Evolutionary conservation across 2,113 vertebrate species (phyloP).

Genomic region (Alligator sinensis): DNA sequence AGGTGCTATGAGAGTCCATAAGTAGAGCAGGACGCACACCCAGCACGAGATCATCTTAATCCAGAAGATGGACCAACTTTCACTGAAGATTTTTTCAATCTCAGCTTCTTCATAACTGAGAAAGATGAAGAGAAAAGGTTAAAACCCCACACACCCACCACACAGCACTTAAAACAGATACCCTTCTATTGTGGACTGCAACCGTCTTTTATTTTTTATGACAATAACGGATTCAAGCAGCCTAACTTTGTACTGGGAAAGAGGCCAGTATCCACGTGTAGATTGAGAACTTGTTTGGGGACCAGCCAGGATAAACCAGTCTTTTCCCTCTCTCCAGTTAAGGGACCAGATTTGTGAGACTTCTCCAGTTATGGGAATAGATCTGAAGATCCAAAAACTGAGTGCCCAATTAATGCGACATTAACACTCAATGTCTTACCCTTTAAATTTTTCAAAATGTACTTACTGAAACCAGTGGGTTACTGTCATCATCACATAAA

Average conservation of each 20-base stretch:
- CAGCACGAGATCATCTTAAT: slow-evolving; percentile 97
- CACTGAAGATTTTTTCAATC: slow-evolving; percentile 91
- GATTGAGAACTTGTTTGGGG: background rate
- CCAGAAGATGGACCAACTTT: slow-evolving; percentile 96
- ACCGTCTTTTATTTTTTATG: background rate
- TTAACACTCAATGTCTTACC: background rate
- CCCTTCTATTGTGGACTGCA: background rate
- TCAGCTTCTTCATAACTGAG: slow-evolving; percentile 89
- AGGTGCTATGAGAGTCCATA: slow-evolving; percentile 90
- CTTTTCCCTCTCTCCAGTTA: background rate
- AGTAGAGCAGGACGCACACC: slow-evolving; percentile 91
- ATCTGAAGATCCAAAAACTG: too few species aligned
- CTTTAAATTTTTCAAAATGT: background rate
- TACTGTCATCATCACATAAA: slow-evolving; percentile 98
- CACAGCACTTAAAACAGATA: background rate
- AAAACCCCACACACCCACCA: background rate
- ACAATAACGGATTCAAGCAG: background rate
- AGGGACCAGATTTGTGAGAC: background rate
- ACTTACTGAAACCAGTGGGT: slow-evolving; percentile 99
- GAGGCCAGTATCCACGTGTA: background rate
- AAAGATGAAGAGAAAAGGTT: background rate
- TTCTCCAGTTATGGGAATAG: background rate
- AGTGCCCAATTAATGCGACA: background rate
- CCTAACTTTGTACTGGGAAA: background rate
- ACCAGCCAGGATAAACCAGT: accelerated